Conservation (phyloP, 2,888 invertebrate species). For the Caenorhabditis zanzibari region DNA sequence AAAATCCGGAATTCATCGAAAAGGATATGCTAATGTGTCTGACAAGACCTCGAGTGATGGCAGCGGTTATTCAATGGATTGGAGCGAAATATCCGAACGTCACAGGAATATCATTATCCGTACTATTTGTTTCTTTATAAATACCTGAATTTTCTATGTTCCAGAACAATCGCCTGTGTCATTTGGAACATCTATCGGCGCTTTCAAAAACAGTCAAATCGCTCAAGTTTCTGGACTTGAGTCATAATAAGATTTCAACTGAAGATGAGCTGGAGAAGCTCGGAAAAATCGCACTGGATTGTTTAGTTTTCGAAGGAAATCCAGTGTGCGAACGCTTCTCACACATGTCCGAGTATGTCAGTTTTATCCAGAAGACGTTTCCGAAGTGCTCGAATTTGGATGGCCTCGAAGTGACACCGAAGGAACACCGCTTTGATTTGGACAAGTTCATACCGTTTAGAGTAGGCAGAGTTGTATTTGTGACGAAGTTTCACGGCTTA, state of each 20-base stretch:
- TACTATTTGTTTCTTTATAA: background rate
- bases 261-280: constrained; percentile 76
- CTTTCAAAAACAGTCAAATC: constrained; percentile 72
- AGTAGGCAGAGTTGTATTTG: background rate
- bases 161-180: constrained; percentile 75
- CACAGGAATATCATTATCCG: constrained; percentile 71
- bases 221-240: constrained; percentile 77
- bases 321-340: constrained; percentile 71
- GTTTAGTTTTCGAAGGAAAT: constrained; percentile 79
- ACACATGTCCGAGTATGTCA: constrained; percentile 63
- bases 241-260: constrained; percentile 79
- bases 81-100: constrained; percentile 73
- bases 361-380: constrained; percentile 75
- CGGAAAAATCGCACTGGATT: constrained; percentile 72
- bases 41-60: constrained; percentile 77
- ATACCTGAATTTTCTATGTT: background rate
- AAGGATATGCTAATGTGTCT: constrained; percentile 71
- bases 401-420: constrained; percentile 55
- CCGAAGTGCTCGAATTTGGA: constrained; percentile 75
- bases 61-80: constrained; percentile 75
- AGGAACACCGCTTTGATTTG: constrained; percentile 2
- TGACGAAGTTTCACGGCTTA: background rate
- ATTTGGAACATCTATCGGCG: constrained; percentile 73
- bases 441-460: constrained; percentile 40
- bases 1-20: constrained; percentile 67